Evolutionary conservation across 2,888 invertebrate species (phyloP).

Genomic region (Caenorhabditis uteleia): DNA sequence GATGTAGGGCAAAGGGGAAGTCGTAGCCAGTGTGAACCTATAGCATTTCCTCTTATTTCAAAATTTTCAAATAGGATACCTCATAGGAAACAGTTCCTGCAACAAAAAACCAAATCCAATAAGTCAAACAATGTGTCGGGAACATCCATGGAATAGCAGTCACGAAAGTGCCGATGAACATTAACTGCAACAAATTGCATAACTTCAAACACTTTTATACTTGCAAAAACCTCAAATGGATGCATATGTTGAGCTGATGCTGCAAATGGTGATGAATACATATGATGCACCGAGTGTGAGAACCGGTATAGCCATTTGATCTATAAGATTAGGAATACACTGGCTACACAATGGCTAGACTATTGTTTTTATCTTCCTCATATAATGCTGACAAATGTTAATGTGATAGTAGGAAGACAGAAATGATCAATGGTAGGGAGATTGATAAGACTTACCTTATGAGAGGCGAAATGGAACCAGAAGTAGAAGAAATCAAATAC

Average conservation of each 20-base stretch:
- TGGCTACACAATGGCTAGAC: no score
- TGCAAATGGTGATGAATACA: slow-evolving; percentile 71
- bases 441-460: slow-evolving; percentile 60
- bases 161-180: slow-evolving; percentile 72
- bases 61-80: slow-evolving; percentile 49
- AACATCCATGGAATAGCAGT: slow-evolving; percentile 68
- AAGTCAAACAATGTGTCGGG: slow-evolving; percentile 71
- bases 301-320: slow-evolving; percentile 71
- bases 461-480: slow-evolving; percentile 71
- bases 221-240: slow-evolving; percentile 70
- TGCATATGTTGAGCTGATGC: slow-evolving; percentile 73
- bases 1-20: slow-evolving; percentile 71
- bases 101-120: slow-evolving; percentile 71
- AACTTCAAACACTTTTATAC: not conserved
- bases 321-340: no score
- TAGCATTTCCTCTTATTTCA: slow-evolving; percentile 17
- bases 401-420: no score
- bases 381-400: no score
- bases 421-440: not conserved
- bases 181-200: slow-evolving; percentile 56
- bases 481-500: slow-evolving; percentile 72
- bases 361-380: no score
- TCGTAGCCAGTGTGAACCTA: slow-evolving; percentile 71
- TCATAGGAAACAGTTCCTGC: slow-evolving; percentile 72
- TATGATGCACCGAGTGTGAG: slow-evolving; percentile 72